Evolutionary conservation across 2,113 vertebrate species (phyloP), one percentile per base, ranked within the genome.

Genomic region (Trinectes maculatus): DNA sequence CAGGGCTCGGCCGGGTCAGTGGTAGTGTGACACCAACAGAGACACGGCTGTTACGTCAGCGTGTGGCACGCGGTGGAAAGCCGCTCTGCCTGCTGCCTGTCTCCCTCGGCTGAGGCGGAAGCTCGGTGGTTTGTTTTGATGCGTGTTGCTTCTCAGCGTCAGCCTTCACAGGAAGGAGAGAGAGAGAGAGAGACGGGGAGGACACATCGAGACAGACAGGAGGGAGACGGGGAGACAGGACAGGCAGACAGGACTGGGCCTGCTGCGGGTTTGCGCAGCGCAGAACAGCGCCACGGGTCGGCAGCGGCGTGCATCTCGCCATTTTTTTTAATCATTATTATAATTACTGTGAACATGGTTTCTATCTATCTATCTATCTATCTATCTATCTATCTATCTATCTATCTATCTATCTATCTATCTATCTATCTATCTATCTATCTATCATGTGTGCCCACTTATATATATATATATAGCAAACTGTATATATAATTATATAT

Each of bases 251-350:
- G 71, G 69, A 84, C 66, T 0, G 47, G 81, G 76, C 84, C 79
- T 83, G 59, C 74, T 67, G 84, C 71, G 15, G 72, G 6, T 36
- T 44, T 18, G 42, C 10, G 67, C 29, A 1, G 63, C 66, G 81
- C 73, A 71, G n/a, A 85, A 82, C 73, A 82, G 83, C 83, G 86
- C 80, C 83, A 8, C 86, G 3, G 1, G 9, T 22, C 24, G 83
- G 78, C 60, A 0, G 63, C 22, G 2, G 2, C 2, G 54, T 49
- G 58, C 59, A 67, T 5, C 9, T 28, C 11, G 18, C 5, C 25
- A 13, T 21, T 19, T 4, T n/a, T n/a, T n/a, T n/a, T n/a, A n/a
- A n/a, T n/a, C 22, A 8, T 5, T 18, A 5, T 53, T 13, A 64
- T 21, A 4, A 13, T 5, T 43, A 4, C 1, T 36, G 26, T 16